Conservation (phyloP, 2,888 invertebrate genomes). For the Drosophila eohydei region DNA sequence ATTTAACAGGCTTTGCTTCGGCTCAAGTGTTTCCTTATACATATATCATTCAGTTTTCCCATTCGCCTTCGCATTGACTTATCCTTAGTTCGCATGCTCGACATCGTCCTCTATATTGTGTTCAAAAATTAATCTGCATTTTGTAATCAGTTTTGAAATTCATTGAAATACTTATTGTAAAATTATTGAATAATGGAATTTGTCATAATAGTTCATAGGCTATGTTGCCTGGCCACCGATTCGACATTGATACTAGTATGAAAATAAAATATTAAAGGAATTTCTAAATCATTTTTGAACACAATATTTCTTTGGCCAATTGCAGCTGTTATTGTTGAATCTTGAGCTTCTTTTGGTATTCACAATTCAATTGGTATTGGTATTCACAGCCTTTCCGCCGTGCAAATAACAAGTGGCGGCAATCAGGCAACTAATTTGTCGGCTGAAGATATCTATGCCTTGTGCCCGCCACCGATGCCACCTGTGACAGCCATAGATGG, state of each 20-base stretch:
- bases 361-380: not conserved
- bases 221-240: too few relatives aligned
- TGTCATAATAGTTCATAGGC: too few relatives aligned
- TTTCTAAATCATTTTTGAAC: not conserved
- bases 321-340: too few relatives aligned
- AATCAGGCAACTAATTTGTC: constrained; percentile 13
- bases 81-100: not conserved
- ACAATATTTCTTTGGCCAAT: not conserved
- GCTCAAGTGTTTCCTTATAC: not conserved
- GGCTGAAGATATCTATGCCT: constrained; percentile 21
- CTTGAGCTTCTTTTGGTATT: not conserved
- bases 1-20: not conserved
- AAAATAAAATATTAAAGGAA: too few relatives aligned
- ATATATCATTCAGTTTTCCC: not conserved
- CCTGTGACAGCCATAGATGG: not conserved
- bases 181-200: too few relatives aligned
- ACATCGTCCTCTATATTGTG: not conserved
- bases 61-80: not conserved
- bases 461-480: not conserved
- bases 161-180: not conserved
- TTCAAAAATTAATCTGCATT: not conserved
- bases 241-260: too few relatives aligned
- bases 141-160: not conserved
- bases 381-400: constrained; percentile 26
- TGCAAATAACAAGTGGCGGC: constrained; percentile 1